Evolutionary conservation across 2,888 invertebrate genomes (phyloP).

Genomic region (Drosophila barbarae): DNA sequence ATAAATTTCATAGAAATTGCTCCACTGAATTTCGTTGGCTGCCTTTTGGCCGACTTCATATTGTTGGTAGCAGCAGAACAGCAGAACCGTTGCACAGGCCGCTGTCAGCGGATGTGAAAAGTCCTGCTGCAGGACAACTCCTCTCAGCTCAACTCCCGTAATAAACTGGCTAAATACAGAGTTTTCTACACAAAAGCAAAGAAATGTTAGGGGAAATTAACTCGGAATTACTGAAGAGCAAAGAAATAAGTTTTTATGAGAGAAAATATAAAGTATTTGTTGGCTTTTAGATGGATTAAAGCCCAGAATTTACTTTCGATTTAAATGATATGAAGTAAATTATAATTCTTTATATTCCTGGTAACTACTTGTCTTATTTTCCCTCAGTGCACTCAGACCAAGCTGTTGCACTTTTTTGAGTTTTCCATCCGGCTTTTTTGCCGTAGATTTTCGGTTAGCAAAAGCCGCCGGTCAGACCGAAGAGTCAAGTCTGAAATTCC

Average conservation of each 20-base stretch:
- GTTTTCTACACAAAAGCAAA: constrained; percentile 21
- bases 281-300: background rate
- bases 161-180: constrained; percentile 57
- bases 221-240: background rate
- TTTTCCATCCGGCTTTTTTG: constrained; percentile 11
- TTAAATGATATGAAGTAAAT: background rate
- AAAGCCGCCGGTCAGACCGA: constrained; percentile 55
- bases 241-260: background rate
- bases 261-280: background rate
- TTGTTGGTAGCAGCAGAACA: constrained; percentile 41
- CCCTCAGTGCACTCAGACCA: background rate
- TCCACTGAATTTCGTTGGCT: constrained; percentile 77
- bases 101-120: constrained; percentile 62
- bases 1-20: constrained; percentile 80
- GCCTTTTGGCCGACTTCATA: constrained; percentile 64
- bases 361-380: background rate
- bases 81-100: constrained; percentile 30
- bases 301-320: background rate
- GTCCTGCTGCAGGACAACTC: constrained; percentile 67
- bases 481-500: constrained; percentile 67
- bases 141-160: constrained; percentile 35
- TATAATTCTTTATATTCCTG: background rate
- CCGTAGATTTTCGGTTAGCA: constrained; percentile 26
- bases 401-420: constrained; percentile 55
- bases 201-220: background rate